These are phyloP conservation scores for Drosophila acutilabella DNA, from an alignment of 2,888 invertebrate species.

Conservation along the genomic window DNA sequence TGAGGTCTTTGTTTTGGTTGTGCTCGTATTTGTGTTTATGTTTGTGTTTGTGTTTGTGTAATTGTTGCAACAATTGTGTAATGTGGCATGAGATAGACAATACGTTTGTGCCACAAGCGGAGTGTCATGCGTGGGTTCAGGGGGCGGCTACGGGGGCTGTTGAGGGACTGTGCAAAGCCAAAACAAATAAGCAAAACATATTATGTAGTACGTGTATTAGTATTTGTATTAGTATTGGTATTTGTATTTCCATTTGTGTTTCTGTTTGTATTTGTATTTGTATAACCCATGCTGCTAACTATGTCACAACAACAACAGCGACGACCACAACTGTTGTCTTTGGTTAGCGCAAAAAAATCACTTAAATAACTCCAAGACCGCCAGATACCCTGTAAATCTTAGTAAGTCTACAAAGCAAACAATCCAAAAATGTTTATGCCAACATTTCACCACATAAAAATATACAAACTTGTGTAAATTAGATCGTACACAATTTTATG, in stretches of 20 bases:
- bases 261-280: conserved; percentile 27
- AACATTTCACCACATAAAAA: too few relatives aligned
- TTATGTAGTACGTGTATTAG: conserved; percentile 49
- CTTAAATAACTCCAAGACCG: too few relatives aligned
- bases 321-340: conserved; percentile 44
- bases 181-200: conserved; percentile 63
- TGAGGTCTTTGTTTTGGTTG: conserved; percentile 47
- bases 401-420: too few relatives aligned
- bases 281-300: conserved; percentile 40
- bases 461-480: too few relatives aligned
- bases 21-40: conserved; percentile 66
- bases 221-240: conserved; percentile 21
- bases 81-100: conserved; percentile 1
- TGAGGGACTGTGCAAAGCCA: conserved; percentile 21
- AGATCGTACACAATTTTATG: too few relatives aligned
- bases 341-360: conserved; percentile 30
- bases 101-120: background rate
- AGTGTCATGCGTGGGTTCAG: background rate
- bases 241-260: conserved; percentile 14
- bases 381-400: too few relatives aligned
- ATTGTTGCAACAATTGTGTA: conserved; percentile 76
- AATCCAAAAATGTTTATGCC: too few relatives aligned
- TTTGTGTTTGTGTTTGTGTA: conserved; percentile 76
- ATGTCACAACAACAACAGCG: conserved; percentile 40
- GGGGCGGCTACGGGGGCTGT: background rate